Percentiles rank a stretch among this genome's conserved stretches.
These are phyloP conservation scores for Eubucco bourcierii DNA, from an alignment of 2,113 vertebrate genomes.

Conservation along the genomic window DNA sequence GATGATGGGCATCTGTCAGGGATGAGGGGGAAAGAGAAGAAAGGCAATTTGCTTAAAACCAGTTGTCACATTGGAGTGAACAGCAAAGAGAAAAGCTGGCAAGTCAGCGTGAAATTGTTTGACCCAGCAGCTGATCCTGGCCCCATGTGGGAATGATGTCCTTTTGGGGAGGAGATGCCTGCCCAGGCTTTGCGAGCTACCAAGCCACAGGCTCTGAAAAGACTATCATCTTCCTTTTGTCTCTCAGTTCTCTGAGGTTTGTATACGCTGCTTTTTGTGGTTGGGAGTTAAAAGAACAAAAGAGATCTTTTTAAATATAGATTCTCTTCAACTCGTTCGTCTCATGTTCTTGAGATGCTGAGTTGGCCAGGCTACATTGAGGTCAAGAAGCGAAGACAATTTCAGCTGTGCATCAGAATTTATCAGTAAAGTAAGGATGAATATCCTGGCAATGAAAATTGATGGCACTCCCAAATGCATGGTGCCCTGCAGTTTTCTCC, in stretches of 20 bases:
- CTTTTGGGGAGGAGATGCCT: background rate
- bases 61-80: background rate
- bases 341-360: background rate
- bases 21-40: background rate
- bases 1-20: background rate
- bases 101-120: background rate
- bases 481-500: background rate
- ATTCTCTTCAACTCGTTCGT: background rate
- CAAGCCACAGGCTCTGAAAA: constrained; percentile 18
- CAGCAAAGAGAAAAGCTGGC: constrained; percentile 1
- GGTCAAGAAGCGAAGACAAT: background rate
- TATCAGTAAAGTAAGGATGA: background rate
- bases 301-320: constrained; percentile 15
- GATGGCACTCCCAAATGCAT: background rate
- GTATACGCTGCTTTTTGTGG: constrained; percentile 4
- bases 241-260: background rate
- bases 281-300: background rate
- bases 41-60: background rate
- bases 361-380: background rate
- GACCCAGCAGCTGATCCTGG: background rate
- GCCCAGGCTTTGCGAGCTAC: constrained; percentile 21
- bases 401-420: background rate
- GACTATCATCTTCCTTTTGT: background rate
- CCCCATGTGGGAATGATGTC: background rate
- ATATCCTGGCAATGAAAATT: background rate